phyloP scores from a whole-genome alignment of 2,888 invertebrate species.

The Sipha maydis region DNA sequence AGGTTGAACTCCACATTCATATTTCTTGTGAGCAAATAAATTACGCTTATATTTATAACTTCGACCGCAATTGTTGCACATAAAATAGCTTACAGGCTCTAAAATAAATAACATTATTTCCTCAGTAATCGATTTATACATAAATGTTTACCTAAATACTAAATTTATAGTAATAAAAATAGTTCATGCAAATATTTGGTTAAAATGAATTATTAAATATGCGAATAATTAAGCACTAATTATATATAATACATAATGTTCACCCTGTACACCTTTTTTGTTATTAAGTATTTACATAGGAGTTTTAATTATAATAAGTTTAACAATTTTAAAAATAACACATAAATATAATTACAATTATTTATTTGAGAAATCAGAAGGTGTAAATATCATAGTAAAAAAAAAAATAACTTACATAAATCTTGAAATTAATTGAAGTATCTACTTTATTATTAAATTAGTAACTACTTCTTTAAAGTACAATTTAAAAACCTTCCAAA shows the following conservation, averaged over 20 bases:
- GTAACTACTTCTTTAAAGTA: no score
- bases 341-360: no score
- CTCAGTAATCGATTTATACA: constrained; percentile 5
- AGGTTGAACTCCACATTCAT: constrained; percentile 62
- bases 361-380: no score
- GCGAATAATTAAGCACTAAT: neutral
- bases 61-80: constrained; percentile 52
- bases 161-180: neutral
- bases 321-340: no score
- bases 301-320: no score
- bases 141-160: neutral
- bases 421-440: no score
- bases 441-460: no score
- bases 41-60: constrained; percentile 60
- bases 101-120: constrained; percentile 30
- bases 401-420: no score
- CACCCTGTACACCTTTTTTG: neutral
- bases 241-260: neutral
- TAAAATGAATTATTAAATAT: neutral
- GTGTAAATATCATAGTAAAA: no score
- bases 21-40: constrained; percentile 60
- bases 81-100: constrained; percentile 22
- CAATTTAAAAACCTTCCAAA: no score
- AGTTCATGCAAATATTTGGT: constrained; percentile 1
- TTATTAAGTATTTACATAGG: neutral